Base-by-base conservation (phyloP, 1,140 invertebrate species). In the Aphaenogaster ashmeadi region DNA sequence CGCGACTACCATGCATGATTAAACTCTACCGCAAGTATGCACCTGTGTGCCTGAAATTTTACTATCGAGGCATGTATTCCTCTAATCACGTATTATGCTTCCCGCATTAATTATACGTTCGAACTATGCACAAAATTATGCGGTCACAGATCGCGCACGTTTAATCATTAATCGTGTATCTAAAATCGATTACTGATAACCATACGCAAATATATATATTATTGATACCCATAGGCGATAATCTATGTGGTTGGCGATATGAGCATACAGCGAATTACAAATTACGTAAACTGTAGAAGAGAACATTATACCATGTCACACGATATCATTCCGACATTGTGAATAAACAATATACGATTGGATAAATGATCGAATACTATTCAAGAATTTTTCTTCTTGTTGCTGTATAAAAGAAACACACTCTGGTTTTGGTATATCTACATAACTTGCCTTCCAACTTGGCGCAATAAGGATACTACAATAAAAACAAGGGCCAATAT, bases 21-120 rank as follows among this genome's bases (percentile, higher is more conserved):
- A 84, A 84, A 84, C 54, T 84, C 33, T 9, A 33, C 80, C 80
- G 69, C 80, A 83, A 83, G 69, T 75, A 41, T 75, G 80, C 80
- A 75, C 33, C 80, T 84, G 80, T 84, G 67, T 50, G 69, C n/a
- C 64, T 74, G 54, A 75, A 84, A 84, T 84, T 75, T 84, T 84
- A 83, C 69, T 33, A 18, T 18, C 15, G n/a, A n/a, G 4, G 8
- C 44, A 21, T 60, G 54, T 50, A 60, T 75, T 50, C n/a, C 80
- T 84, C 69, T 75, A 84, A 84, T 84, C 67, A 74, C 50, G 27
- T 21, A 60, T 72, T 60, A 44, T 44, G 69, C 54, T 50, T 60
- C 72, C 69, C 44, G 13, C 18, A 84, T 84, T 84, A 84, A 84
- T 84, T 84, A 75, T 27, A 75, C n/a, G 41, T 54, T 60, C 27